A percentile compares a stretch with the other conserved stretches of the same genome.
Conservation (phyloP, 2,888 invertebrate species). For the Tenodera sinensis region DNA sequence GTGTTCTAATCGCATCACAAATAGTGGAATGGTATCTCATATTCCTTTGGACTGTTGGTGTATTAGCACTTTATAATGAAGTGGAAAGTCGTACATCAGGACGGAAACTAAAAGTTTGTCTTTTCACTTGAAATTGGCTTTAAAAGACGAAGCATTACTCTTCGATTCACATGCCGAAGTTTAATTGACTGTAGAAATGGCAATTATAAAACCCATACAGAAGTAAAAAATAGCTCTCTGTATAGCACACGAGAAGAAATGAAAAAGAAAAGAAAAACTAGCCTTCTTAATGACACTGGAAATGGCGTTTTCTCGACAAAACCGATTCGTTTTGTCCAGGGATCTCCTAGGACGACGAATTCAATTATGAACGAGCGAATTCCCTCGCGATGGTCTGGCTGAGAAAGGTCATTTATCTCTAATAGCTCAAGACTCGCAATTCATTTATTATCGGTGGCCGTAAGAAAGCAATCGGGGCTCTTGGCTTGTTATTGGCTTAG, state of each 20-base stretch:
- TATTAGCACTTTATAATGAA: neutral
- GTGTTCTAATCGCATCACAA: no score
- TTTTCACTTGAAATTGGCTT: neutral
- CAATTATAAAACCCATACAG: neutral
- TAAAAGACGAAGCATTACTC: neutral
- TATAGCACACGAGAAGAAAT: neutral
- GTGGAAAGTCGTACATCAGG: neutral
- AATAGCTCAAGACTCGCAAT: conserved; percentile 24
- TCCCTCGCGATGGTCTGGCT: conserved; percentile 21
- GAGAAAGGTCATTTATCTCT: conserved; percentile 28
- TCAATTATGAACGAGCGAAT: conserved; percentile 29
- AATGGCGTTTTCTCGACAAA: conserved; percentile 16
- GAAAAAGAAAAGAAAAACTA: neutral
- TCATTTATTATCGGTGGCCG: conserved; percentile 27
- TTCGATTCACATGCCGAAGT: neutral
- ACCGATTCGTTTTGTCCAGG: conserved; percentile 26
- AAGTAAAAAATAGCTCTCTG: neutral
- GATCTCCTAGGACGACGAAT: conserved; percentile 18
- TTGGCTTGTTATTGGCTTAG: conserved; percentile 25
- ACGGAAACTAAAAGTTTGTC: neutral
- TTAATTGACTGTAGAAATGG: neutral
- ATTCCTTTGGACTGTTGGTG: no score
- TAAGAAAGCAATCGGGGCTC: conserved; percentile 22
- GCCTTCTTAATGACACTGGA: conserved; percentile 5
- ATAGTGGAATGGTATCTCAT: no score